These are phyloP conservation scores for Nemapogon koenigi DNA, from an alignment of 2,888 invertebrate genomes.

Conservation along the genomic window DNA sequence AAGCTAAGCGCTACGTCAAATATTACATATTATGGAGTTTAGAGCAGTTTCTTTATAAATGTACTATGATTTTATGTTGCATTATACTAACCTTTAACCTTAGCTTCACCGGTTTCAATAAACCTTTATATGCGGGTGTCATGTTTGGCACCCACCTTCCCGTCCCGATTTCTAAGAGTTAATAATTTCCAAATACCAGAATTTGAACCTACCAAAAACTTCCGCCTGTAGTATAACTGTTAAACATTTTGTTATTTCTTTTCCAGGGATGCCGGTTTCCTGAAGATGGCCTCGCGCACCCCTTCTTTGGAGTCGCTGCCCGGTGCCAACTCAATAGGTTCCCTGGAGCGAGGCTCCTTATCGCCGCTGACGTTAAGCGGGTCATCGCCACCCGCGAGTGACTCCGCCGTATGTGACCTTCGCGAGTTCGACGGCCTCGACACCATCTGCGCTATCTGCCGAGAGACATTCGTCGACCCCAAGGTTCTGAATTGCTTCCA, in stretches of 20 bases:
- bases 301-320: conserved; percentile 92
- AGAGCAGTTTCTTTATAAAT: background rate
- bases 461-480: conserved; percentile 76
- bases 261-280: conserved; percentile 86
- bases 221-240: background rate
- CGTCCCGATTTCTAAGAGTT: no score
- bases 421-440: conserved; percentile 69
- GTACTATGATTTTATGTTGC: no score
- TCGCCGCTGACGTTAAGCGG: conserved; percentile 85
- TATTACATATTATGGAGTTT: background rate
- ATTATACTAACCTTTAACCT: no score
- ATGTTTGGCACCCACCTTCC: no score
- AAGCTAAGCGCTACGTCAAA: conserved; percentile 34
- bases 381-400: conserved; percentile 86
- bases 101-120: no score
- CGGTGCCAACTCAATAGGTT: conserved; percentile 91
- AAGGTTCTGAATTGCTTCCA: conserved; percentile 84
- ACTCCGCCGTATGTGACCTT: conserved; percentile 81
- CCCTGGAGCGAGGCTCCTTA: conserved; percentile 83
- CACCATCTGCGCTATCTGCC: conserved; percentile 73
- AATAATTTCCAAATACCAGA: no score
- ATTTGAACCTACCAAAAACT: no score
- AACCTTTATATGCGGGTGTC: no score
- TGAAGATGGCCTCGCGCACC: conserved; percentile 93
- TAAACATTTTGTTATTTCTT: conserved; percentile 33